Conservation (phyloP, 2,888 invertebrate genomes). For the Oxytorus armatus region DNA sequence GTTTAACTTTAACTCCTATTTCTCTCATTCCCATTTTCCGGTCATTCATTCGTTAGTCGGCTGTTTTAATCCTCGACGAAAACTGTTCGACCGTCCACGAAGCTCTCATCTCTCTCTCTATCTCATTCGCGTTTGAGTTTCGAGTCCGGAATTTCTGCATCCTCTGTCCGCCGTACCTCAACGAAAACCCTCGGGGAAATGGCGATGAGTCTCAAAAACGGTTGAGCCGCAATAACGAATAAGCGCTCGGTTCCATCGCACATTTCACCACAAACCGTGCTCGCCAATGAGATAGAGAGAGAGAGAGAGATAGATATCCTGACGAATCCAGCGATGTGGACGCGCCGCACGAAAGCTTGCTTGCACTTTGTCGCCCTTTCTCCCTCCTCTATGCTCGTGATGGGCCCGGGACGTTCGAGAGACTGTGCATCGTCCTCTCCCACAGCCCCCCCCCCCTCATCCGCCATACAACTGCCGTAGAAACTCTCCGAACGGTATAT, state of each 20-base stretch:
- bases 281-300: constrained; percentile 4
- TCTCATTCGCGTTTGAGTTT: constrained; percentile 11
- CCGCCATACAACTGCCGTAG: constrained; percentile 42
- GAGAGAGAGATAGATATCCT: constrained; percentile 27
- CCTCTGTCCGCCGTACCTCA: constrained; percentile 22
- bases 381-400: constrained; percentile 73
- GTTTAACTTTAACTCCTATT: neutral
- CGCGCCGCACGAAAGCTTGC: constrained; percentile 39
- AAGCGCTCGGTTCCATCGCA: constrained; percentile 82
- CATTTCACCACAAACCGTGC: constrained; percentile 72
- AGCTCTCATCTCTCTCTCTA: neutral
- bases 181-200: constrained; percentile 18
- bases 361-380: constrained; percentile 35
- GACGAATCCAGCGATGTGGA: constrained; percentile 53
- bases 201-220: constrained; percentile 66
- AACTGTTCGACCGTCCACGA: constrained; percentile 36
- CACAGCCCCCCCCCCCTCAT: neutral
- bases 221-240: constrained; percentile 79
- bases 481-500: constrained; percentile 77
- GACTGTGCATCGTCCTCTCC: constrained; percentile 69
- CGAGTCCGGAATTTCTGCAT: constrained; percentile 40
- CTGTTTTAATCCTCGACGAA: constrained; percentile 36
- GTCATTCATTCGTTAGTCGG: constrained; percentile 42
- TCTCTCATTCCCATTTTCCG: neutral
- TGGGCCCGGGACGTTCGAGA: constrained; percentile 79